Base-by-base conservation (phyloP, 2,888 invertebrate species). In the Formica aserva region DNA sequence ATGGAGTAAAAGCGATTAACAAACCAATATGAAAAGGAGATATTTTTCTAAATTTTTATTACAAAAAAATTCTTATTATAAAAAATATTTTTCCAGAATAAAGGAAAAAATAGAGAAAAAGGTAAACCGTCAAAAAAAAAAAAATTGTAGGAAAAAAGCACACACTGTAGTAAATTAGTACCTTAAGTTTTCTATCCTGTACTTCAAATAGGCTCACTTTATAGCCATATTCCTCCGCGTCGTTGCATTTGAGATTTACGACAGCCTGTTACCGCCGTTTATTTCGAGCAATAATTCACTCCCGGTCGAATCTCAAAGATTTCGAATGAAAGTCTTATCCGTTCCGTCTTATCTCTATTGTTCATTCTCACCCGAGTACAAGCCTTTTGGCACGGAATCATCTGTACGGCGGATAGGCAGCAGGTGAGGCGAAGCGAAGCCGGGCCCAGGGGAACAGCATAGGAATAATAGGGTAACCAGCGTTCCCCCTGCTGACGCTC, bases 391-490 rank as follows among this genome's bases (percentile, higher is more conserved):
- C 74, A 52, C 63, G 60, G 75, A 84, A 85, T 78, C 52, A 67
- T 88, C 69, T 52, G 62, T 55, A 69, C 60, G 67, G 62, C 83
- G 74, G 78, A 76, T 11, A 83, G 86, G 87, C 86, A 86, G 88
- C 89, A 88, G 90, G 90, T 90, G 92, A 88, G 90, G 86, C 90
- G 90, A 90, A 91, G 89, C 91, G 90, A 86, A 89, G 88, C 87
- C 86, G 86, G 84, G 76, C 88, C 66, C 85, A 84, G 86, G 85
- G 84, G 89, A 90, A 88, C 90, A 87, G 86, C 90, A 89, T 91
- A 92, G 91, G 90, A 91, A 91, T 91, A 92, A 92, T 92, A 92
- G 92, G 92, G 88, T 91, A 93, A 92, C 92, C 26, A 91, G 92
- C 92, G 92, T 92, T 90, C 93, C 91, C 91, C 91, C 91, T 91